Conservation (phyloP, 2,888 invertebrate genomes). For the Syrista parreyssii region DNA sequence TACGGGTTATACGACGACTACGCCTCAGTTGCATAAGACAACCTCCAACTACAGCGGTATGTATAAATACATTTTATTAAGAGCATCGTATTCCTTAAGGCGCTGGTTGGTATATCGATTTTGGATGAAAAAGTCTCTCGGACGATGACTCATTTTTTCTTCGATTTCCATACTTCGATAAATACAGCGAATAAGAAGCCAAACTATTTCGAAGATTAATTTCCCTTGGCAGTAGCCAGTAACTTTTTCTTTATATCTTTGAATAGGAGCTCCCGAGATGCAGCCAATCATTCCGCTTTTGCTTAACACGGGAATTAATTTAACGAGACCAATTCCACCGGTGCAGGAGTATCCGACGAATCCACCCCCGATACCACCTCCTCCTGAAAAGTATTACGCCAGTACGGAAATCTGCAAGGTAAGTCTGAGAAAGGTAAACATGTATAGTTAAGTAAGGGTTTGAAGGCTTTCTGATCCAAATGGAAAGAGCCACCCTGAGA, state of each 20-base stretch:
- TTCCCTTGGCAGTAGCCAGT: neutral
- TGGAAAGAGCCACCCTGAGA: too few species aligned
- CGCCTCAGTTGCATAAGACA: conserved; percentile 60
- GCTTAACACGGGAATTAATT: conserved; percentile 61
- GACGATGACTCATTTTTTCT: too few species aligned
- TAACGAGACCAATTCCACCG: conserved; percentile 58
- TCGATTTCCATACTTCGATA: too few species aligned
- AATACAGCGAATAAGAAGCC: too few species aligned
- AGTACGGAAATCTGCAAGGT: conserved; percentile 73
- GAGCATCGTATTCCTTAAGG: too few species aligned
- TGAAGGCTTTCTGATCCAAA: too few species aligned
- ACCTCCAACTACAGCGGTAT: conserved; percentile 56
- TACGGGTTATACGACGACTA: conserved; percentile 54
- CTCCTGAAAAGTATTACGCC: conserved; percentile 78
- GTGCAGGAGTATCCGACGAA: conserved; percentile 63
- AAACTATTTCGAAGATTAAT: too few species aligned
- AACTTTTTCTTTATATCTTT: neutral
- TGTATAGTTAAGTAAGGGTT: too few species aligned
- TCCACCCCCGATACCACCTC: conserved; percentile 76
- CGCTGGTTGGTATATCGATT: too few species aligned
- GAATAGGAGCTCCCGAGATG: conserved; percentile 52
- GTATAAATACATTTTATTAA: conserved; percentile 26
- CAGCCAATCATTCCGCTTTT: conserved; percentile 60
- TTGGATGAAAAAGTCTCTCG: too few species aligned
- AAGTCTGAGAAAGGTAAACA: conserved; percentile 30